phyloP scores from a whole-genome alignment of 2,797 vertebrate genomes.

The Gastrophryne carolinensis region DNA sequence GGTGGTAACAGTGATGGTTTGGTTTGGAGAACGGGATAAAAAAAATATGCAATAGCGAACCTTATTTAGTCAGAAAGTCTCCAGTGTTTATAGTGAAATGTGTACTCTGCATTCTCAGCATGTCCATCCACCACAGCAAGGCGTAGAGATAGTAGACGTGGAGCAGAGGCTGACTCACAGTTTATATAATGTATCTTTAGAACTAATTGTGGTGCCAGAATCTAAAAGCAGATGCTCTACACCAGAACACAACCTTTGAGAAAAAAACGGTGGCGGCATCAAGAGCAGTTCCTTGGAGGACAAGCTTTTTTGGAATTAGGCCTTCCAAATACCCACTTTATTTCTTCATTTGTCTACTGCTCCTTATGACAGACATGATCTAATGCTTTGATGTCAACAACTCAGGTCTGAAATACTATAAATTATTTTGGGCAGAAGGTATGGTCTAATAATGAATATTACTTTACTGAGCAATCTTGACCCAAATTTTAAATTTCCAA shows the following conservation, averaged over 20 bases:
- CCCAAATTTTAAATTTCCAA: too few relatives aligned
- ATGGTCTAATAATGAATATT: too few relatives aligned
- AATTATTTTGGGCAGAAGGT: too few relatives aligned
- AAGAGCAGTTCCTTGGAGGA: too few relatives aligned
- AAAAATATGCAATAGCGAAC: conserved; percentile 9
- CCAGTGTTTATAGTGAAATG: conserved; percentile 4
- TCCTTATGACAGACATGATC: too few relatives aligned
- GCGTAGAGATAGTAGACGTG: not conserved
- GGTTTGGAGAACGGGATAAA: not conserved
- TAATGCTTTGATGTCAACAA: too few relatives aligned
- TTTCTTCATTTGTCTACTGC: too few relatives aligned
- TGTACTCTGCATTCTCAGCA: not conserved
- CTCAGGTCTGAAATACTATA: too few relatives aligned
- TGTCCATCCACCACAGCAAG: not conserved
- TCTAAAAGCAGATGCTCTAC: not conserved
- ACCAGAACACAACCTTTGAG: not conserved
- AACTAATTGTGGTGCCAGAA: not conserved
- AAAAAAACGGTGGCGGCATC: not conserved
- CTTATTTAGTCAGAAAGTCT: conserved; percentile 16
- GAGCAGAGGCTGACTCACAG: not conserved
- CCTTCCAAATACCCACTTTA: too few relatives aligned
- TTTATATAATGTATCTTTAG: not conserved
- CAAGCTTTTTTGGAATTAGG: too few relatives aligned
- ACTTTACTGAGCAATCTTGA: too few relatives aligned
- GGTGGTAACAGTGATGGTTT: not conserved